Evolutionary conservation across 2,113 vertebrate genomes (phyloP).

Genomic region (Alosa alosa): DNA sequence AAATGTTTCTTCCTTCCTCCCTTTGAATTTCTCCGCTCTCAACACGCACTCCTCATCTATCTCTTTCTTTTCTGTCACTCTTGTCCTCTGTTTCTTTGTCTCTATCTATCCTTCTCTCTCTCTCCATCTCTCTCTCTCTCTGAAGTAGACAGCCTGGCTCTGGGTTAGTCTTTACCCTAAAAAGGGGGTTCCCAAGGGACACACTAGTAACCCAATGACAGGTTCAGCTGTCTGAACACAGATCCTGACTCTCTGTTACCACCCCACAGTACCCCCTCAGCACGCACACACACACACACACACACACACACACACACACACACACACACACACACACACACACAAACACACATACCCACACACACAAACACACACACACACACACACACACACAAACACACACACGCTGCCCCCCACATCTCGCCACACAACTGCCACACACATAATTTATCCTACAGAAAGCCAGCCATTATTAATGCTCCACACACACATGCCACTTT

Average conservation of each 20-base stretch:
- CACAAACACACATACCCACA: too few relatives aligned
- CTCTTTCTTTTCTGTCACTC: background rate
- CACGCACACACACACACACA: background rate
- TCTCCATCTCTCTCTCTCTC: background rate
- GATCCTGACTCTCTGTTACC: background rate
- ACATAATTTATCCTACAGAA: background rate
- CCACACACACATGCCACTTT: background rate
- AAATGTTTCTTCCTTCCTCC: slow-evolving; percentile 9
- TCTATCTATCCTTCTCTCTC: background rate
- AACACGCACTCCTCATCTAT: background rate
- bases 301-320: background rate
- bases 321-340: background rate
- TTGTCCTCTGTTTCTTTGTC: background rate
- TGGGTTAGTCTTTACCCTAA: slow-evolving; percentile 26
- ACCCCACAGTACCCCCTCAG: background rate
- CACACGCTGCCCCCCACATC: background rate
- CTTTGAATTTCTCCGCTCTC: background rate
- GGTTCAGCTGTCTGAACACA: slow-evolving; percentile 34
- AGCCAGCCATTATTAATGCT: background rate
- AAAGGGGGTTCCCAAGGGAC: slow-evolving; percentile 39
- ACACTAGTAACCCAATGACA: slow-evolving; percentile 38
- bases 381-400: background rate
- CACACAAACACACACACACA: too few relatives aligned
- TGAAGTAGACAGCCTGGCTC: slow-evolving; percentile 29
- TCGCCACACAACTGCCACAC: background rate